Conservation (phyloP, 2,888 invertebrate genomes). For the Agrilus mali region DNA sequence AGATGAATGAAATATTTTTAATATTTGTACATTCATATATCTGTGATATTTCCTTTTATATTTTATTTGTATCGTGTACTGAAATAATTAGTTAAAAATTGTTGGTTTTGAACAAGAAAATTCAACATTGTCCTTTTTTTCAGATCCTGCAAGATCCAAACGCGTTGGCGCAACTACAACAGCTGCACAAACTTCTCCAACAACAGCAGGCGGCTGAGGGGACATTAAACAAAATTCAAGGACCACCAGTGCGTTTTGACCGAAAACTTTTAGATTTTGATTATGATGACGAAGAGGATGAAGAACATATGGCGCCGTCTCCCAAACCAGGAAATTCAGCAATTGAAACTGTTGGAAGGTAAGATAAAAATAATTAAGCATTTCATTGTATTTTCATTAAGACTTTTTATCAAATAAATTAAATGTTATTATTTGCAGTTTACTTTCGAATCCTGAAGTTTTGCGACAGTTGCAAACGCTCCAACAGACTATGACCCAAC, state of each 20-base stretch:
- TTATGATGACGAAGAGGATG: constrained; percentile 87
- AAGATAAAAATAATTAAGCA: background rate
- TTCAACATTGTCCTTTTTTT: no score
- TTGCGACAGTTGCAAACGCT: constrained; percentile 75
- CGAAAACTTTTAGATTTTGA: constrained; percentile 81
- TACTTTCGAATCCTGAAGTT: constrained; percentile 77
- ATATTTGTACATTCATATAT: no score
- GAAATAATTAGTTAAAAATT: no score
- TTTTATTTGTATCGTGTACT: no score
- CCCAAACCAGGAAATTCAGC: constrained; percentile 25
- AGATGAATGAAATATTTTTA: no score
- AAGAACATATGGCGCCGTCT: constrained; percentile 37
- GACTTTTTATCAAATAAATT: no score
- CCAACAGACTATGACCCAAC: constrained; percentile 33
- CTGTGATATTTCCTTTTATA: no score
- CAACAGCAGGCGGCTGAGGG: constrained; percentile 24
- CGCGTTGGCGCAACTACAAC: constrained; percentile 44
- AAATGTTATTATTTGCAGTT: constrained; percentile 35
- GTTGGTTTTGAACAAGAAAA: no score
- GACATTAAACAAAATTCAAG: constrained; percentile 26
- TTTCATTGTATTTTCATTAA: background rate
- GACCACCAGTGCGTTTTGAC: constrained; percentile 56
- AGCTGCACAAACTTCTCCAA: constrained; percentile 44
- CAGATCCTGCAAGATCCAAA: constrained; percentile 20
- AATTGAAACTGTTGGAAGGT: constrained; percentile 19